Evolutionary conservation across 2,888 invertebrate genomes (phyloP).

Genomic region (Pollenia labialis): DNA sequence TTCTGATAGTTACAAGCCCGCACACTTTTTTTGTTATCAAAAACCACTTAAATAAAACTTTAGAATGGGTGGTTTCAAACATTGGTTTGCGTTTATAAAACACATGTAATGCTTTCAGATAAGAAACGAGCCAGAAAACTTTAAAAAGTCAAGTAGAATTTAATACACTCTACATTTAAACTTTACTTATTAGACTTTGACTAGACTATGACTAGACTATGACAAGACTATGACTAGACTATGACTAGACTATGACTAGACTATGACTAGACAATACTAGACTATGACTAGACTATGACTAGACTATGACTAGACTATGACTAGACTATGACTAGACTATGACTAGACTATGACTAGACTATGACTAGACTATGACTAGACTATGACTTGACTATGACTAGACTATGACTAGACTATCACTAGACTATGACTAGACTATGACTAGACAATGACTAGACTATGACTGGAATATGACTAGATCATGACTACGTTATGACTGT

Average conservation of each 20-base stretch:
- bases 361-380: background rate
- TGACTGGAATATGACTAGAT: background rate
- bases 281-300: background rate
- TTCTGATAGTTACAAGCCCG: background rate
- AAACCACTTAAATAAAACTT: background rate
- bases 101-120: too few relatives aligned
- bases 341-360: background rate
- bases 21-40: background rate
- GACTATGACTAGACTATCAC: background rate
- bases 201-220: slow-evolving; percentile 17
- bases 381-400: background rate
- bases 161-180: too few relatives aligned
- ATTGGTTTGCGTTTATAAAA: background rate
- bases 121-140: too few relatives aligned
- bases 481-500: background rate
- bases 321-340: background rate
- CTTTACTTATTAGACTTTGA: background rate
- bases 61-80: background rate
- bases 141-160: too few relatives aligned
- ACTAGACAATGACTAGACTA: background rate
- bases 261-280: background rate
- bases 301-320: background rate
- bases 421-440: background rate
- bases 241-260: slow-evolving; percentile 7
- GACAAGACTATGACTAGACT: slow-evolving; percentile 13